Percentiles rank a stretch among this genome's conserved stretches.
Evolutionary conservation across 2,888 invertebrate species (phyloP).

Genomic region (Drosophila kambysellisi): DNA sequence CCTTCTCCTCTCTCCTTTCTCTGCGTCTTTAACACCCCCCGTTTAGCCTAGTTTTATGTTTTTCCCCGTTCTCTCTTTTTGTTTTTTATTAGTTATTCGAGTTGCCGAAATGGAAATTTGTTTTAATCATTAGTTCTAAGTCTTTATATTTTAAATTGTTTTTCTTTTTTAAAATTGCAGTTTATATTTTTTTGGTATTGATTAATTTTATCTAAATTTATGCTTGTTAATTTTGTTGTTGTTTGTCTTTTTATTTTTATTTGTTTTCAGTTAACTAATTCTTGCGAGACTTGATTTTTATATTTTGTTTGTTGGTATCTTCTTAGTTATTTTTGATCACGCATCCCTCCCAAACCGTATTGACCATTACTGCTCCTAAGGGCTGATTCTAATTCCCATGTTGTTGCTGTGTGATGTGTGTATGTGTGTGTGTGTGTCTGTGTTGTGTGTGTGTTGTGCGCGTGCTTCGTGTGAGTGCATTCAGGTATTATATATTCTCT

Average conservation of each 20-base stretch:
- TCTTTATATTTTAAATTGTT: conserved; percentile 52
- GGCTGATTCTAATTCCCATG: conserved; percentile 50
- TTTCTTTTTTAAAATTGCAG: conserved; percentile 37
- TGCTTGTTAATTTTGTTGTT: conserved; percentile 35
- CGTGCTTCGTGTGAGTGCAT: conserved; percentile 52
- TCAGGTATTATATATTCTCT: conserved; percentile 50
- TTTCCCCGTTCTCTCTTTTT: conserved; percentile 13
- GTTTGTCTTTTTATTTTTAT: not conserved
- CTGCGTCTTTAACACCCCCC: not conserved
- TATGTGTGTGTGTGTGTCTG: conserved; percentile 30
- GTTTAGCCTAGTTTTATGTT: conserved; percentile 14
- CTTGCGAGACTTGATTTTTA: conserved; percentile 5
- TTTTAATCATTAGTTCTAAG: conserved; percentile 52
- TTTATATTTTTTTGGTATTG: conserved; percentile 30
- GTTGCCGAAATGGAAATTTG: conserved; percentile 64
- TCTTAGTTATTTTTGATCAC: conserved; percentile 79
- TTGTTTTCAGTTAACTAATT: conserved; percentile 37
- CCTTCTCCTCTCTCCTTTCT: conserved; percentile 6
- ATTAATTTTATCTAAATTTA: conserved; percentile 62
- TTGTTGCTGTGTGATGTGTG: conserved; percentile 32
- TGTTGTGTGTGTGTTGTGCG: conserved; percentile 36
- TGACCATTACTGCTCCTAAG: conserved; percentile 71
- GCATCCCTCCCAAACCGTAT: conserved; percentile 84
- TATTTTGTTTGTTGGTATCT: conserved; percentile 22
- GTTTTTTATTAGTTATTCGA: conserved; percentile 19